Evolutionary conservation across 2,888 invertebrate genomes (phyloP).

Genomic region (Toxonevra muliebris): DNA sequence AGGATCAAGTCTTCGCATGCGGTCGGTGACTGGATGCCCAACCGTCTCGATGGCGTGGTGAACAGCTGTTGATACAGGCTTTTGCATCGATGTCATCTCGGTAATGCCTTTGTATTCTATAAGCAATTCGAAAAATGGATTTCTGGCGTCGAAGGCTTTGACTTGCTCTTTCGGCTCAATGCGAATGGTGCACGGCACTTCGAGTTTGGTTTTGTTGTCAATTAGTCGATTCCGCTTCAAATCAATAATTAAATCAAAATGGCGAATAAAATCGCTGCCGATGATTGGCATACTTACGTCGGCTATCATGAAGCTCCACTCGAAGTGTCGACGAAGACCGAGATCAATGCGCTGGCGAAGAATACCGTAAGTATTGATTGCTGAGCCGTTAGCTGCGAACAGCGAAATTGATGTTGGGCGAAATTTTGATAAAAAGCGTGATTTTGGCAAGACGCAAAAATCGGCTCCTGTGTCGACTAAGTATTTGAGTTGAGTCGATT

Average conservation of each 20-base stretch:
- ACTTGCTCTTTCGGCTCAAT: conserved; percentile 1
- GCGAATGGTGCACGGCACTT: no score
- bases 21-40: conserved; percentile 8
- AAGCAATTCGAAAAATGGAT: neutral
- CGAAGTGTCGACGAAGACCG: conserved; percentile 27
- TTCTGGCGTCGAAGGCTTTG: neutral
- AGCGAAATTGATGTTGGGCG: neutral
- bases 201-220: no score
- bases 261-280: conserved; percentile 4
- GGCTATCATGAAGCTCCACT: no score
- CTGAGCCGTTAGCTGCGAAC: neutral
- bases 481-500: neutral
- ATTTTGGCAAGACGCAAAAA: conserved; percentile 5
- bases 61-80: neutral
- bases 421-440: neutral
- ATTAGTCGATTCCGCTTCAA: no score
- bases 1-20: conserved; percentile 5
- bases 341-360: conserved; percentile 24
- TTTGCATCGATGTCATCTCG: neutral
- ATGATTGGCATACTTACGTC: no score
- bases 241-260: neutral
- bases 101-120: conserved; percentile 10
- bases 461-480: conserved; percentile 9
- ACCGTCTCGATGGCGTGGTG: conserved; percentile 13
- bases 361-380: neutral